Conservation (phyloP, 2,797 vertebrate species). For the Anas bernieri region DNA sequence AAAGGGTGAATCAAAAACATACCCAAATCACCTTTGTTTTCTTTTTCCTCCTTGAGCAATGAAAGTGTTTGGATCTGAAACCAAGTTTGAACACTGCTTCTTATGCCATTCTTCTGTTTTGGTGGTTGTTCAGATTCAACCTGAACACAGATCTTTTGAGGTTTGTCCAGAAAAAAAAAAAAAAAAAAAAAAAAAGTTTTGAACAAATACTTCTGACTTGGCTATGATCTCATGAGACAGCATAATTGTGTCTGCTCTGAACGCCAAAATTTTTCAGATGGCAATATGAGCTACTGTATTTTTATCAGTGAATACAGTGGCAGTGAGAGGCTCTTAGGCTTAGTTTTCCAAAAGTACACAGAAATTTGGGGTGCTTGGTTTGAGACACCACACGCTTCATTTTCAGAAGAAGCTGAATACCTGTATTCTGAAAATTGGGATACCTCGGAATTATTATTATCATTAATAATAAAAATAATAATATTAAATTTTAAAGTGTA, state of each 20-base stretch:
- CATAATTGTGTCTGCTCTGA: not conserved
- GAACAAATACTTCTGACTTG: not conserved
- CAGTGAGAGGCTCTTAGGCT: not conserved
- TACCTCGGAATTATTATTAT: not conserved
- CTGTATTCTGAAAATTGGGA: not conserved
- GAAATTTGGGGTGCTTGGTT: not conserved
- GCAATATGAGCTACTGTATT: not conserved
- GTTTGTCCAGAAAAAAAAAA: not conserved
- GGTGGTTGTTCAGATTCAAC: not conserved
- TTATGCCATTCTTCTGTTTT: accelerated
- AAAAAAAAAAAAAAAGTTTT: not conserved
- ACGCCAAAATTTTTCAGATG: not conserved
- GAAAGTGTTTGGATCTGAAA: not conserved
- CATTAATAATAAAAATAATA: too few relatives aligned
- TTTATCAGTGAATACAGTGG: not conserved
- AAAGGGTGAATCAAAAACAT: not conserved
- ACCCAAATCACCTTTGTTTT: not conserved
- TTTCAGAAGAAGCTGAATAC: not conserved
- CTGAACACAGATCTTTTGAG: not conserved
- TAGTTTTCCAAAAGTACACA: not conserved
- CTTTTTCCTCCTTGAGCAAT: not conserved
- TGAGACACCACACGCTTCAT: not conserved
- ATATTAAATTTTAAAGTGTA: not conserved
- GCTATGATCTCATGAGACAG: not conserved
- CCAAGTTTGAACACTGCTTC: not conserved